Evolutionary conservation across 1,140 invertebrate genomes (phyloP).

Genomic region (Nomia melanderi): DNA sequence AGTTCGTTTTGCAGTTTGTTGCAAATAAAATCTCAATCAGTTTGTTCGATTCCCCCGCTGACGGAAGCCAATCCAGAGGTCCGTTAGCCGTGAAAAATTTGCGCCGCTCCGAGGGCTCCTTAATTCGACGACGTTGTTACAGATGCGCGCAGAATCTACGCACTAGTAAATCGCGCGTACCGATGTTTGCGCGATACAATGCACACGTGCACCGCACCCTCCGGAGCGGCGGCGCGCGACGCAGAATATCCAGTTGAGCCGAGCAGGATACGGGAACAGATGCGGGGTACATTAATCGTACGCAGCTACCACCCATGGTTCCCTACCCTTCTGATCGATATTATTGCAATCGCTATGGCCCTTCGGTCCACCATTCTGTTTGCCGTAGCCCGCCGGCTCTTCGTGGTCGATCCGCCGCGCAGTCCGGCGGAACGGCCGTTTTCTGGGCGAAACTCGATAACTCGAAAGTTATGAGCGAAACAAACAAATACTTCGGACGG

Average conservation of each 20-base stretch:
- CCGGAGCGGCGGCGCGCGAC: neutral
- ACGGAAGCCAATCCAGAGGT: no score
- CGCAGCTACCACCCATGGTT: constrained; percentile 39
- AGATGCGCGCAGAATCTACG: neutral
- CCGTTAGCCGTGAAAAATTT: no score
- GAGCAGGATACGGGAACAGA: constrained; percentile 66
- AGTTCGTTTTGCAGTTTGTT: no score
- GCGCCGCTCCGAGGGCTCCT: no score
- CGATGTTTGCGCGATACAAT: constrained; percentile 10
- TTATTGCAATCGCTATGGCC: constrained; percentile 47
- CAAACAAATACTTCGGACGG: no score
- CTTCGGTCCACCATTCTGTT: constrained; percentile 33
- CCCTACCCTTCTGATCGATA: constrained; percentile 68
- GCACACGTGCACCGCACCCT: neutral
- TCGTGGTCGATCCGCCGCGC: neutral
- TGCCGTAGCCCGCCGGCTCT: neutral
- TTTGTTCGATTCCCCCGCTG: no score
- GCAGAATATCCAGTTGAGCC: constrained; percentile 19
- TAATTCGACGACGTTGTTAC: neutral
- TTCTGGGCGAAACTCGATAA: no score
- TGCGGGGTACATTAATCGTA: constrained; percentile 72
- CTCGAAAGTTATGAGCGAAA: no score
- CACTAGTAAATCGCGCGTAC: constrained; percentile 6
- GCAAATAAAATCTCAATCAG: no score
- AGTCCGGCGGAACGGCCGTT: no score